Percentiles rank a stretch among this genome's conserved stretches.
These are phyloP conservation scores for Parasteatoda tepidariorum DNA, from an alignment of 1,140 invertebrate species.

Conservation along the genomic window DNA sequence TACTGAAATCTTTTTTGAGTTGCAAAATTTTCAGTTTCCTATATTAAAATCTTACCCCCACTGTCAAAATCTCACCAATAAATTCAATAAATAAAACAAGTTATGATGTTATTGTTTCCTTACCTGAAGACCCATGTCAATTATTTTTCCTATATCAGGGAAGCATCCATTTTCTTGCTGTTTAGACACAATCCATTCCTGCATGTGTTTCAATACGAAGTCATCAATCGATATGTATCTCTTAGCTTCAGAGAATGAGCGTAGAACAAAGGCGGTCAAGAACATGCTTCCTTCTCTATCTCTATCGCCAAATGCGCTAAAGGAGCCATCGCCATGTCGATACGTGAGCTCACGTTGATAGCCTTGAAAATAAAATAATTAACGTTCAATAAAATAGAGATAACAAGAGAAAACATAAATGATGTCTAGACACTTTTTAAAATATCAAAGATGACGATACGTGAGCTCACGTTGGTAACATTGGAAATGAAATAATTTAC, in stretches of 20 bases:
- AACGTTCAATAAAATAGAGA: not conserved
- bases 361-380: conserved; percentile 69
- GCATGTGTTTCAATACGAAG: conserved; percentile 67
- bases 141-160: conserved; percentile 42
- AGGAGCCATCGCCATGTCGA: conserved; percentile 80
- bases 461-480: no score
- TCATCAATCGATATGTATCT: conserved; percentile 77
- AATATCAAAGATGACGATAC: no score
- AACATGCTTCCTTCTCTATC: conserved; percentile 80
- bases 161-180: conserved; percentile 47
- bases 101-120: no score
- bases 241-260: conserved; percentile 77
- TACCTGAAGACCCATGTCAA: conserved; percentile 51
- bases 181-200: conserved; percentile 71
- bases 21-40: no score
- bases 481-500: no score
- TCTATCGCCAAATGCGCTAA: conserved; percentile 80
- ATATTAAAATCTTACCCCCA: no score
- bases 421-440: no score
- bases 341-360: conserved; percentile 82
- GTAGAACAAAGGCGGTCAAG: conserved; percentile 85
- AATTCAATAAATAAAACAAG: no score
- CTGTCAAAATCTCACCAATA: no score
- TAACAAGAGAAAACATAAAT: not conserved
- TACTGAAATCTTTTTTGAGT: no score